Evolutionary conservation across 35 echinoderm and acorn worm species (phyloP).

Genomic region (Holothuria glaberrima): DNA sequence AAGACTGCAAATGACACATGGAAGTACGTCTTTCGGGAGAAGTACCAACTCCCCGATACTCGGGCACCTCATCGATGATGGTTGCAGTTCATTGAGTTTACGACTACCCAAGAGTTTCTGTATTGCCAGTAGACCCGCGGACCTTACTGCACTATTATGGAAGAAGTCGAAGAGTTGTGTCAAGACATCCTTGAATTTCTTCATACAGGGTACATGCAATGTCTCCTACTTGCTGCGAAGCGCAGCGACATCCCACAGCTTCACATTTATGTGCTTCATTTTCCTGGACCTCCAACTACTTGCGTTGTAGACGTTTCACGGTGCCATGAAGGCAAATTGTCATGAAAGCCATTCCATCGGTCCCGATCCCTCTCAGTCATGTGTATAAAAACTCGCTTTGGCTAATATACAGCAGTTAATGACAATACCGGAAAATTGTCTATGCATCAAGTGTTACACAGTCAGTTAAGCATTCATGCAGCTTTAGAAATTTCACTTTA

Average conservation of each 20-base stretch:
- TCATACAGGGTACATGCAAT: background rate
- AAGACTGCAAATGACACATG: conserved; percentile 2
- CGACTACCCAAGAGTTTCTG: conserved; percentile 18
- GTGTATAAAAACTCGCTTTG: background rate
- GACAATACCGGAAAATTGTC: conserved; percentile 18
- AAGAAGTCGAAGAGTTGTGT: background rate
- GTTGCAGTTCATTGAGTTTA: background rate
- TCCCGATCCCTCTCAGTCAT: conserved; percentile 44
- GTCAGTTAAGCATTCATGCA: conserved; percentile 24
- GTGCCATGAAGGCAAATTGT: conserved; percentile 19
- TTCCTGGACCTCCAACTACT: no score
- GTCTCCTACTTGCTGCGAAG: conserved; percentile 32
- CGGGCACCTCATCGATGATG: conserved; percentile 32
- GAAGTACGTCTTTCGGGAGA: background rate
- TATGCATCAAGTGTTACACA: background rate
- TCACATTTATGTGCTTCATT: background rate
- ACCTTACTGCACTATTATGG: background rate
- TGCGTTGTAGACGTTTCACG: background rate
- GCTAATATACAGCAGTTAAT: background rate
- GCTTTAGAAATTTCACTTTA: no score
- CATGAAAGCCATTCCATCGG: conserved; percentile 54
- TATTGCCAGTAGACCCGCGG: background rate
- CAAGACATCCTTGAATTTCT: conserved; percentile 27
- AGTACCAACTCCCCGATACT: background rate
- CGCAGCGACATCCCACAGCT: background rate